A percentile compares a stretch with the other conserved stretches of the same genome.
These are phyloP conservation scores for Phacellophora camtschatica DNA, from an alignment of 30 jellyfish, hydroid and myxozoan genomes.

Conservation along the genomic window DNA sequence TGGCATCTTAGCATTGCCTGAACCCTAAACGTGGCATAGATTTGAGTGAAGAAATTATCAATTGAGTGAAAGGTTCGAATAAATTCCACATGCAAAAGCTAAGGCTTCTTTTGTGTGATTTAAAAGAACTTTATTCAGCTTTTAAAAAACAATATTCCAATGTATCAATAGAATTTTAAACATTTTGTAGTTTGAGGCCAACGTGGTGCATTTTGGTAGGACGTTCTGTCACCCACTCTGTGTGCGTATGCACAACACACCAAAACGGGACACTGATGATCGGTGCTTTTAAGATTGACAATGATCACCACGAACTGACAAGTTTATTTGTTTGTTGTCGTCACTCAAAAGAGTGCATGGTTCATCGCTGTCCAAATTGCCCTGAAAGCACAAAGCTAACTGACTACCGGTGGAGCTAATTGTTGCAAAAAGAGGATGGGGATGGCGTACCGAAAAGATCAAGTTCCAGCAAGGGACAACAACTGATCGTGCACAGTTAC, in stretches of 20 bases:
- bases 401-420: not conserved
- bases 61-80: not conserved
- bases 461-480: slow-evolving; percentile 57
- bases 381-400: not conserved
- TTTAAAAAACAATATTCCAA: slow-evolving; percentile 27
- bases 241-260: slow-evolving; percentile 58
- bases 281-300: not conserved
- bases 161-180: slow-evolving; percentile 16
- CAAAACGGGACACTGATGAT: slow-evolving; percentile 29
- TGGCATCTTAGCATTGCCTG: slow-evolving; percentile 24
- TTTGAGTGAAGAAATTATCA: not conserved
- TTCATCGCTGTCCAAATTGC: slow-evolving; percentile 43
- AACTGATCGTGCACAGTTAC: slow-evolving; percentile 24
- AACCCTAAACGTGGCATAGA: not conserved
- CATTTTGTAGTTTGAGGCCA: slow-evolving; percentile 46
- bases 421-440: not conserved
- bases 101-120: slow-evolving; percentile 23
- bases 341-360: slow-evolving; percentile 33
- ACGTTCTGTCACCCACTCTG: slow-evolving; percentile 51
- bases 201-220: slow-evolving; percentile 62
- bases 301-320: not conserved
- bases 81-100: slow-evolving; percentile 3
- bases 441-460: not conserved
- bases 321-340: not conserved
- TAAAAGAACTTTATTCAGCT: slow-evolving; percentile 34